Conservation (phyloP, 2,797 vertebrate species). For the Notolabrus celidotus region DNA sequence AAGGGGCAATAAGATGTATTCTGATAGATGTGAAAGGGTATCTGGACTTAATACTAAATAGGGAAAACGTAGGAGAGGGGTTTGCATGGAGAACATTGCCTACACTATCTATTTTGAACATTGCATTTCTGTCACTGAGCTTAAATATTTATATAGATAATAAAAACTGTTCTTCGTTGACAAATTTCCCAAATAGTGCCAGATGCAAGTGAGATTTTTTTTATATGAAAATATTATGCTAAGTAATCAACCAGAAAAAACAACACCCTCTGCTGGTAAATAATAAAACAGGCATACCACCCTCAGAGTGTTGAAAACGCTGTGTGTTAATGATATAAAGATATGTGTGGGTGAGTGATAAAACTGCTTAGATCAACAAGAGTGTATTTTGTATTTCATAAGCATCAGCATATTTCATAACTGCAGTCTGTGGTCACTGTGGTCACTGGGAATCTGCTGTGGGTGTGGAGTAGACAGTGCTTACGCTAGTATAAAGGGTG, state of each 20-base stretch:
- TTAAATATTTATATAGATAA: slow-evolving; percentile 4
- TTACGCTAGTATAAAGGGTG: slow-evolving; percentile 54
- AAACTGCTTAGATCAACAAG: neutral
- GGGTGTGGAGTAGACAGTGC: slow-evolving; percentile 55
- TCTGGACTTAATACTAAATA: slow-evolving; percentile 30
- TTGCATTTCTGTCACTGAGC: neutral
- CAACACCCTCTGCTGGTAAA: slow-evolving; percentile 68
- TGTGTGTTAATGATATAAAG: neutral
- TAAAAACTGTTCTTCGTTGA: slow-evolving; percentile 22
- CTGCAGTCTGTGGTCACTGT: slow-evolving; percentile 3
- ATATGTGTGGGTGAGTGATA: neutral
- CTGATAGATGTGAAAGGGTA: slow-evolving; percentile 5
- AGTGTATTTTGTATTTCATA: neutral
- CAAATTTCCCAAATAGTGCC: neutral
- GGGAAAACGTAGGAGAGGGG: slow-evolving; percentile 18
- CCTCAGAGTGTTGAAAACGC: neutral
- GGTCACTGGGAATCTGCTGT: slow-evolving; percentile 42
- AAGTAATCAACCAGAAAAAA: slow-evolving; percentile 26
- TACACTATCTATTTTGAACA: slow-evolving; percentile 5
- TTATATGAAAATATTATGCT: neutral
- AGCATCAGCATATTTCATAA: neutral
- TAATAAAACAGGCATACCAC: slow-evolving; percentile 9
- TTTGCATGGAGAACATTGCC: slow-evolving; percentile 8
- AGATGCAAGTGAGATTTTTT: neutral
- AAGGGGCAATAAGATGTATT: neutral